phyloP scores from a whole-genome alignment of 2,888 invertebrate genomes.

The Mesorhabditis spiculigera region DNA sequence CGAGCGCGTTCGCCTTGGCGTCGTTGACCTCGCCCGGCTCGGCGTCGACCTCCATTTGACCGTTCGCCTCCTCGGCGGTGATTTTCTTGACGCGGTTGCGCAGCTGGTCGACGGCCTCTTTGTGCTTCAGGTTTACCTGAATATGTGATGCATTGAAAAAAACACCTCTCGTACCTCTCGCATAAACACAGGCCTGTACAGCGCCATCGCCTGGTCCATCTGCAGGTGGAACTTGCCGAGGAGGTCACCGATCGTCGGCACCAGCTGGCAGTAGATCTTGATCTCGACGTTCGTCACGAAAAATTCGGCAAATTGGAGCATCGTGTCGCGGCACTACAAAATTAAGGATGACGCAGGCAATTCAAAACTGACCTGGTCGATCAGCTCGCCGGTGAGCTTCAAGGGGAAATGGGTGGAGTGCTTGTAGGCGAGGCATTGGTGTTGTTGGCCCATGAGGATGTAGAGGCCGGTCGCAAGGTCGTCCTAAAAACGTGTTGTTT shows the following conservation, averaged over 20 bases:
- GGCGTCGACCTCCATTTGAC: not conserved
- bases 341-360: constrained; percentile 9
- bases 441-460: constrained; percentile 90
- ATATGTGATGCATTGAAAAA: not conserved
- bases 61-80: not conserved
- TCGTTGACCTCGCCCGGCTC: constrained; percentile 5
- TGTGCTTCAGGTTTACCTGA: constrained; percentile 4
- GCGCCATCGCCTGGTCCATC: constrained; percentile 93
- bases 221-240: constrained; percentile 82
- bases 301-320: constrained; percentile 96
- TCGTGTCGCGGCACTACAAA: constrained; percentile 90
- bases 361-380: constrained; percentile 66
- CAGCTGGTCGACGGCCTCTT: no score
- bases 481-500: no score
- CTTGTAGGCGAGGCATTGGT: constrained; percentile 83
- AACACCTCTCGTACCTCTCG: constrained; percentile 3
- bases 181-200: constrained; percentile 69
- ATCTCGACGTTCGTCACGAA: constrained; percentile 86
- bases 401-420: constrained; percentile 60
- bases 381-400: constrained; percentile 75
- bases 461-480: constrained; percentile 72
- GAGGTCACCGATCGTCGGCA: constrained; percentile 32
- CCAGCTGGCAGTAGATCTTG: constrained; percentile 75
- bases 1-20: constrained; percentile 9
- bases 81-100: no score